phyloP scores from a whole-genome alignment of 2,888 invertebrate genomes.

The Apamea crenata region DNA sequence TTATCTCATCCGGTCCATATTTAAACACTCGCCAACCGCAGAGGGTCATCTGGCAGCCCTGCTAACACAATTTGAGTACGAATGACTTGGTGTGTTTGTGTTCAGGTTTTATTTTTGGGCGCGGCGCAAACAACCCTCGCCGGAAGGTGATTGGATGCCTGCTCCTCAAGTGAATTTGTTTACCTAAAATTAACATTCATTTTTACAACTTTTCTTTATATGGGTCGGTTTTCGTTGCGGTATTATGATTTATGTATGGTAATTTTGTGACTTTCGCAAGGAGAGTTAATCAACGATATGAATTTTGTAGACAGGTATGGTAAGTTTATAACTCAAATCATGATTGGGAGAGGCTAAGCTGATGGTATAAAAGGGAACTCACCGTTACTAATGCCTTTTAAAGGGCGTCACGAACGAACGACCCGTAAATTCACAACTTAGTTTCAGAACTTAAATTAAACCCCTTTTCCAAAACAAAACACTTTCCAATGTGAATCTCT shows the following conservation, averaged over 20 bases:
- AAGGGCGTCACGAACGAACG: background rate
- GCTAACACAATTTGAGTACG: slow-evolving; percentile 60
- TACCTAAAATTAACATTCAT: slow-evolving; percentile 59
- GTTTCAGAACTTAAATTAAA: slow-evolving; percentile 8
- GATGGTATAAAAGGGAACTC: background rate
- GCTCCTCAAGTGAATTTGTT: slow-evolving; percentile 57
- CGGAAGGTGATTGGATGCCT: slow-evolving; percentile 60
- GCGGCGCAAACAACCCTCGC: slow-evolving; percentile 60
- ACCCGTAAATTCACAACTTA: background rate
- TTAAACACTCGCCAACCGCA: slow-evolving; percentile 52
- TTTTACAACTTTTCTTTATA: slow-evolving; percentile 53
- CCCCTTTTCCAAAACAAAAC: background rate
- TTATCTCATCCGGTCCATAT: slow-evolving; percentile 58
- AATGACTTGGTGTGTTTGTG: slow-evolving; percentile 59
- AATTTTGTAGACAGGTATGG: background rate
- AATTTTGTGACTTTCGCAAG: slow-evolving; percentile 35
- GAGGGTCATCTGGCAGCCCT: slow-evolving; percentile 64
- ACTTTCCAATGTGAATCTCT: slow-evolving; percentile 8
- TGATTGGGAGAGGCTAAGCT: background rate
- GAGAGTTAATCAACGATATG: slow-evolving; percentile 20
- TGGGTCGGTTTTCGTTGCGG: slow-evolving; percentile 36
- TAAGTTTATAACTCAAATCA: background rate
- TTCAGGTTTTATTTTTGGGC: slow-evolving; percentile 61
- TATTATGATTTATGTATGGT: slow-evolving; percentile 20
- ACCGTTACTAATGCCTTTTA: background rate